Evolutionary conservation across 2,797 vertebrate species (phyloP), one percentile per base, ranked within the genome.

Genomic region (Odontamblyopus lacepedii): DNA sequence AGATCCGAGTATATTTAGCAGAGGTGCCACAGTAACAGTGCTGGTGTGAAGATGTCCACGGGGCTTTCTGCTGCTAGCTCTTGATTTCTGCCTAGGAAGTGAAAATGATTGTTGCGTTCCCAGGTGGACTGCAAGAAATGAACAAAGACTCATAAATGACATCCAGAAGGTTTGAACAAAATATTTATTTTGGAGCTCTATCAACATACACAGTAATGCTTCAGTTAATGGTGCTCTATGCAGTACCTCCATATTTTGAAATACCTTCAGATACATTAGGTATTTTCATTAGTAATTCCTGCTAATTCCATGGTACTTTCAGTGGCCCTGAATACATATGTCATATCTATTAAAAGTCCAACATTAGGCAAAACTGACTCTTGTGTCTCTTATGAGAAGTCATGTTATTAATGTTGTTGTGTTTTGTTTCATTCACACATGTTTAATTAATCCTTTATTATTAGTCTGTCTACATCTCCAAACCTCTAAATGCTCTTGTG

Each of bases 1-100:
- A 82, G 80, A 80, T 74, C 60, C 60, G 78, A 74, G 82, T 86
- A 81, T 85, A 85, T 89, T 86, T 89, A 91, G 85, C 76, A 72
- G 79, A 83, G 84, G 83, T 78, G 83, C 63, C 74, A 77, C 73
- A 87, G 84, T 92, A 77, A 79, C 87, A 83, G 26, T 27, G 69
- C 3, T 26, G 38, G 84, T 89, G 86, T 89, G 87, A 89, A 88
- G 84, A 85, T 67, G 75, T 81, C 83, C 62, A 6, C 65, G 73
- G 83, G 78, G 60, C 4, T 62, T 18, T 71, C 75, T 69, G 74
- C 78, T 73, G 81, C 73, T 78, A 57, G 64, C 41, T 50, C 19
- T 41, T 12, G 81, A 66, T 71, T 82, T 82, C 63, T 64, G 60
- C 29, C 73, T 66, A 75, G 74, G 66, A 87, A 73, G 70, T 76